phyloP scores from a whole-genome alignment of 2,113 vertebrate genomes.

The Oncorhynchus gorbuscha region DNA sequence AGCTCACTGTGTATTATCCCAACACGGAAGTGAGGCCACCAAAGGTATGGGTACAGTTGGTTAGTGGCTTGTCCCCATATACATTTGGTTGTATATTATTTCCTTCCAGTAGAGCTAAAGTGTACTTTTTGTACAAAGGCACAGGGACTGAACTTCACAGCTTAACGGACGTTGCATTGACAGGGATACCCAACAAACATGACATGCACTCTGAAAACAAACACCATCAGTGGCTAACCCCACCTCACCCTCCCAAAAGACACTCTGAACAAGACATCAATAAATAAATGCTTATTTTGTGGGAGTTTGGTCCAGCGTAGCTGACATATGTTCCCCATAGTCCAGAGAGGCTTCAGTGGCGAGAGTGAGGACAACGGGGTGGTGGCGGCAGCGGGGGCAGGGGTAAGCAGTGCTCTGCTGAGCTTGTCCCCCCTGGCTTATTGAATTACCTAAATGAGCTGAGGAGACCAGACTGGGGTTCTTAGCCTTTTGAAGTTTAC shows the following conservation, averaged over 20 bases:
- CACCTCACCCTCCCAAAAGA: not conserved
- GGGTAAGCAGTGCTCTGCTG: slow-evolving; percentile 53
- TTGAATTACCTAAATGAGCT: slow-evolving; percentile 79
- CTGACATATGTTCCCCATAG: slow-evolving; percentile 66
- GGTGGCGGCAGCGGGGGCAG: not conserved
- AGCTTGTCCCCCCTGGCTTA: slow-evolving; percentile 67
- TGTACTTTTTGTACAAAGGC: too few relatives aligned
- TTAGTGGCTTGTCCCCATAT: too few relatives aligned
- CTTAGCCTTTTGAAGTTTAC: slow-evolving; percentile 74
- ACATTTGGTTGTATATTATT: too few relatives aligned
- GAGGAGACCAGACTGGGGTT: slow-evolving; percentile 67
- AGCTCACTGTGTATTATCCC: too few relatives aligned
- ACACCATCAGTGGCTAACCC: too few relatives aligned
- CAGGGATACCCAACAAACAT: too few relatives aligned
- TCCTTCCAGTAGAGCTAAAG: too few relatives aligned
- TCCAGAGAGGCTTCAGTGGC: slow-evolving; percentile 62
- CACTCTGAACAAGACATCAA: not conserved
- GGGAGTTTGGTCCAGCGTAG: slow-evolving; percentile 35
- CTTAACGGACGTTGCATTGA: too few relatives aligned
- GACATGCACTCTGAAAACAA: too few relatives aligned
- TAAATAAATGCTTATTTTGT: slow-evolving; percentile 16
- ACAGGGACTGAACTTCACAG: too few relatives aligned
- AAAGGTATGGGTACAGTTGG: too few relatives aligned
- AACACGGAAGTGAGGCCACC: too few relatives aligned
- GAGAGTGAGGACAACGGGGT: slow-evolving; percentile 41